Evolutionary conservation across 53 echinoderm and acorn worm species (phyloP).

Genomic region (Apostichopus leukothele): DNA sequence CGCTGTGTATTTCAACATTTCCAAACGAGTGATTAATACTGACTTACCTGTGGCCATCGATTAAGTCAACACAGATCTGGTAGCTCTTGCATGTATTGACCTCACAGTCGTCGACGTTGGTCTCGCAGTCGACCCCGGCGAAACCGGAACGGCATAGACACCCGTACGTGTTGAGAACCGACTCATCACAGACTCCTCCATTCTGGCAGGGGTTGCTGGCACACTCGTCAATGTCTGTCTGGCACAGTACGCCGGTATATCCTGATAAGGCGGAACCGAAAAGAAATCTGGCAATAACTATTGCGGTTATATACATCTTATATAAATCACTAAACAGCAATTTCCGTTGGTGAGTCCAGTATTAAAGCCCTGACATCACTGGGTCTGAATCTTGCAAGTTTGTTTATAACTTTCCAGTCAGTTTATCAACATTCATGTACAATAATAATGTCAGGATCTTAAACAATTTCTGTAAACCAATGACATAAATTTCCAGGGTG

Average conservation of each 20-base stretch:
- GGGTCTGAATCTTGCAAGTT: too few species aligned
- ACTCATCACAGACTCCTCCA: constrained; percentile 71
- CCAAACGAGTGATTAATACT: too few species aligned
- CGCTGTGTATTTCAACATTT: too few species aligned
- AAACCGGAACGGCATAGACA: constrained; percentile 83
- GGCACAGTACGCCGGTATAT: constrained; percentile 74
- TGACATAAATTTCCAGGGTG: too few species aligned
- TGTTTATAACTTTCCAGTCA: too few species aligned
- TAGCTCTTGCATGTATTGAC: constrained; percentile 63
- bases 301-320: neutral
- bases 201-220: constrained; percentile 78
- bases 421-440: too few species aligned
- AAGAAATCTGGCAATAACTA: too few species aligned
- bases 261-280: constrained; percentile 48
- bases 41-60: constrained; percentile 82
- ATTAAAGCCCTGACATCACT: neutral
- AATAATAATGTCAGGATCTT: too few species aligned
- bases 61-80: constrained; percentile 80
- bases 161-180: constrained; percentile 54
- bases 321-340: neutral
- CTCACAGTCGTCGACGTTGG: constrained; percentile 83
- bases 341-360: neutral
- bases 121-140: constrained; percentile 74
- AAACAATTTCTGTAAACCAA: too few species aligned
- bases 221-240: constrained; percentile 80